Percentiles rank a stretch among this genome's conserved stretches.
Conservation (phyloP, 2,797 vertebrate genomes). For the Phataginus tricuspis region DNA sequence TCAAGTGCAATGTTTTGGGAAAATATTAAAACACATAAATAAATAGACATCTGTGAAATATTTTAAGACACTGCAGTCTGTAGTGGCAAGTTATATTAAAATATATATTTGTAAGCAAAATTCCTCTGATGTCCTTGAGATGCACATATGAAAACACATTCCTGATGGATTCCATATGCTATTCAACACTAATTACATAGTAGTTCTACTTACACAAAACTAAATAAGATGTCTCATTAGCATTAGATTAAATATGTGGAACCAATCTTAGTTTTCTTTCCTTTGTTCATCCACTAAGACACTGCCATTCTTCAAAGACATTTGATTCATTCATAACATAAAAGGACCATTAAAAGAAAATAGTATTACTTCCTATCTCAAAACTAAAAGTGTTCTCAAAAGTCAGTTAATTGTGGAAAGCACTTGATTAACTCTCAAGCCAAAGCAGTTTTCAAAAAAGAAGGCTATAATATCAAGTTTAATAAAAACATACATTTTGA, state of each 20-base stretch:
- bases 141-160: constrained; percentile 42
- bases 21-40: constrained; percentile 43
- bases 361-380: background rate
- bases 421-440: background rate
- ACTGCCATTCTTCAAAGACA: constrained; percentile 15
- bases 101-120: constrained; percentile 52
- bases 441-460: background rate
- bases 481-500: background rate
- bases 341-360: background rate
- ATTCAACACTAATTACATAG: constrained; percentile 6
- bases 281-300: background rate
- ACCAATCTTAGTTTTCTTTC: background rate
- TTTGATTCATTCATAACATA: background rate
- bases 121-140: constrained; percentile 38
- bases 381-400: background rate
- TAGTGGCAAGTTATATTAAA: constrained; percentile 13
- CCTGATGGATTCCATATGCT: constrained; percentile 42
- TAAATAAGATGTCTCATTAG: constrained; percentile 38
- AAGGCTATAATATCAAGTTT: background rate
- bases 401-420: background rate
- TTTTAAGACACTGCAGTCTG: background rate
- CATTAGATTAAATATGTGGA: constrained; percentile 46
- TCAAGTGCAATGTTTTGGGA: background rate
- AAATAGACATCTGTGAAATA: constrained; percentile 46
- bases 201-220: constrained; percentile 59